These are phyloP conservation scores for Leucoraja ocellata DNA, from an alignment of 2,797 vertebrate genomes.

Conservation along the genomic window DNA sequence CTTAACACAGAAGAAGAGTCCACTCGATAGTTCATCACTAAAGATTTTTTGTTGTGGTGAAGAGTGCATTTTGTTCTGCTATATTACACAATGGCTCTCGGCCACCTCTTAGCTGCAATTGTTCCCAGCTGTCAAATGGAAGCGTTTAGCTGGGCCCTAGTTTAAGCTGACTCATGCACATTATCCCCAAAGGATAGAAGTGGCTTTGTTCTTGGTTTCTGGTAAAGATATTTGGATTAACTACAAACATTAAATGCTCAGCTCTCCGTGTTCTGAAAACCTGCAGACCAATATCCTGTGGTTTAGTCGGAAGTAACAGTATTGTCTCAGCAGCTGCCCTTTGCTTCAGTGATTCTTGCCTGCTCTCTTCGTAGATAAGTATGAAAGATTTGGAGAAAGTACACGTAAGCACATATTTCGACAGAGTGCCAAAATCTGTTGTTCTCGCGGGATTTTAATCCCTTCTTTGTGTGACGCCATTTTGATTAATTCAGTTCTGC, in stretches of 20 bases:
- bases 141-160: background rate
- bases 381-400: background rate
- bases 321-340: background rate
- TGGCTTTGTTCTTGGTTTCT: background rate
- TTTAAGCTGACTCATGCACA: background rate
- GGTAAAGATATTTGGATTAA: conserved; percentile 17
- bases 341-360: background rate
- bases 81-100: background rate
- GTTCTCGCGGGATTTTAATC: background rate
- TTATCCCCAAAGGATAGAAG: background rate
- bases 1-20: no score
- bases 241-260: background rate
- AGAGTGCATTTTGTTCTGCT: background rate
- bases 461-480: background rate
- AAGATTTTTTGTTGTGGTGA: background rate
- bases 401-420: background rate
- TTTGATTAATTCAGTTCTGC: background rate
- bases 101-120: background rate
- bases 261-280: background rate
- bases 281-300: background rate
- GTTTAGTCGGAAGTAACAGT: background rate
- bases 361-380: background rate
- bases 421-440: background rate
- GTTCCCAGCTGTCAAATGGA: background rate
- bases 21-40: background rate